Base-by-base conservation (phyloP, 2,888 invertebrate genomes). In the Oxyscelio sp. region DNA sequence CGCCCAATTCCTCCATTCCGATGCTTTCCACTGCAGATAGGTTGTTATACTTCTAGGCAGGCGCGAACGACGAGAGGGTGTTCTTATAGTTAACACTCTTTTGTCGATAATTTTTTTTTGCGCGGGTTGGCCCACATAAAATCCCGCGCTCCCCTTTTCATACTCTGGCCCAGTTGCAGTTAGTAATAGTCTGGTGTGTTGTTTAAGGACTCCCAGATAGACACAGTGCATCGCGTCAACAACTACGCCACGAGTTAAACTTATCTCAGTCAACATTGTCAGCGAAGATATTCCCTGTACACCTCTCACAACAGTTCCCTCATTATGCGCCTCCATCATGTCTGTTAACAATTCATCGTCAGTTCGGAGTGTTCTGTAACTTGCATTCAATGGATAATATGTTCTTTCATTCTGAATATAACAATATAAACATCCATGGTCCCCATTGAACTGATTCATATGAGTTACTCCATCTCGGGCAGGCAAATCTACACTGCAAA, bases 1-100 rank as follows among this genome's bases (percentile, higher is more conserved):
- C 27, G 70, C 21, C 79, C 81, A 78, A 54, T 85, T 81, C 15
- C 83, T 31, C 83, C 66, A 79, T 54, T 83, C 79, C 15, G 77
- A 71, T 4, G 79, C 79, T 50, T 82, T 82, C 78, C 81, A 85
- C n/a, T 68, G 43, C 38, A 40, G 45, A 15, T 2, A 9, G 9
- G 11, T 15, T 59, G 45, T 34, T 9, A 84, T 58, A 4, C 21
- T 22, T 65, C 80, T 56, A 9, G 77, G 75, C 31, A n/a, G 52
- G 13, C 85, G 50, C 8, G 78, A 73, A n/a, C 75, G 58, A 50
- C 56, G 56, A 17, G 34, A 59, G 1, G 52, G 71, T 71, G 43
- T 52, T 54, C 61, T 54, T 40, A 40, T 40, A 4, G 40, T 1
- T 2, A 40, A 8, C 5, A 40, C 13, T 40, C 13, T 40, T 1